Conservation (phyloP, 1,140 invertebrate genomes). For the Drosophila pseudoobscura region DNA sequence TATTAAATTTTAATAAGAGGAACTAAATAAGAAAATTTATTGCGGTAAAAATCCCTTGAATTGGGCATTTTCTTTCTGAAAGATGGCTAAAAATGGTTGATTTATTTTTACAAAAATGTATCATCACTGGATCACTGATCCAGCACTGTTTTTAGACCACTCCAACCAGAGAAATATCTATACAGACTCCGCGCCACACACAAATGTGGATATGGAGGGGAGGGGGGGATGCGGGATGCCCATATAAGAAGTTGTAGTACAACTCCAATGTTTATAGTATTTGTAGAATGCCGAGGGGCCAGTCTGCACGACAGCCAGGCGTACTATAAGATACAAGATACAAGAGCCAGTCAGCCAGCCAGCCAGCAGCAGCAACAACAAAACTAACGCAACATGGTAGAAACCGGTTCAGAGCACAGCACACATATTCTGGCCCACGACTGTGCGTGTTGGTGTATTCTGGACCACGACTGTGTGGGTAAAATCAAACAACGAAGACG, state of each 20-base stretch:
- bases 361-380: slow-evolving; percentile 34
- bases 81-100: slow-evolving; percentile 16
- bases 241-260: slow-evolving; percentile 73
- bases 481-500: slow-evolving; percentile 54
- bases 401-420: slow-evolving; percentile 52
- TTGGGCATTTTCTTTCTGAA: neutral
- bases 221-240: slow-evolving; percentile 26
- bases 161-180: slow-evolving; percentile 24
- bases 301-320: slow-evolving; percentile 32
- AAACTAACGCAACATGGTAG: slow-evolving; percentile 68
- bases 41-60: neutral
- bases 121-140: slow-evolving; percentile 3
- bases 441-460: slow-evolving; percentile 8
- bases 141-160: slow-evolving; percentile 3
- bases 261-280: slow-evolving; percentile 72
- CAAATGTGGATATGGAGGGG: too few relatives aligned
- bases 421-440: slow-evolving; percentile 16
- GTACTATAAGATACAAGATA: slow-evolving; percentile 34
- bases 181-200: slow-evolving; percentile 44
- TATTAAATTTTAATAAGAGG: too few relatives aligned
- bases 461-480: slow-evolving; percentile 12
- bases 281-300: slow-evolving; percentile 67
- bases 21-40: neutral
- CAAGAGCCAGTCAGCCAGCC: too few relatives aligned
- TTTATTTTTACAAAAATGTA: slow-evolving; percentile 12